Evolutionary conservation across 2,797 vertebrate genomes (phyloP).

Genomic region (Pygocentrus nattereri): DNA sequence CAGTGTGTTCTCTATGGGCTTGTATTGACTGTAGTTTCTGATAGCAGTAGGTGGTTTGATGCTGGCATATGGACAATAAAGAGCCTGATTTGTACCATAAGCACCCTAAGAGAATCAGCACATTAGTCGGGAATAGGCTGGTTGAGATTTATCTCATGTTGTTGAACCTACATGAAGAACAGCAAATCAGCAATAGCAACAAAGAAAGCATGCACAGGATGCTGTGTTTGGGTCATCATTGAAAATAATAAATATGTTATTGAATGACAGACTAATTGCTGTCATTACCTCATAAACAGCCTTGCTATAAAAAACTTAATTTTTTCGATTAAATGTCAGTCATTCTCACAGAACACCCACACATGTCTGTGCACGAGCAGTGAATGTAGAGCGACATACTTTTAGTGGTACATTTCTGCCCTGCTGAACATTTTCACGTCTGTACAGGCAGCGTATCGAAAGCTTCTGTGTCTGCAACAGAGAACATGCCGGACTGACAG

Average conservation of each 20-base stretch:
- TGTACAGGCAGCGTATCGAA: background rate
- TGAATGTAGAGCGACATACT: background rate
- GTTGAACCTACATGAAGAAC: background rate
- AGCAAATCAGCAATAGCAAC: background rate
- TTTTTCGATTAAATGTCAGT: no score
- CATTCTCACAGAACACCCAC: background rate
- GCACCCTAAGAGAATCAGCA: background rate
- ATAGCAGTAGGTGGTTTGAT: background rate
- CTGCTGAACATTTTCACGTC: background rate
- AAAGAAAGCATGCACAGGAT: background rate
- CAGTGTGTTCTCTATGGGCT: background rate
- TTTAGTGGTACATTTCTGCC: background rate
- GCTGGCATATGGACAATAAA: background rate
- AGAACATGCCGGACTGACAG: background rate
- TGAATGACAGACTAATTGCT: background rate
- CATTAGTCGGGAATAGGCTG: background rate
- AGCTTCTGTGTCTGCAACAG: background rate
- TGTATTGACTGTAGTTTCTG: background rate
- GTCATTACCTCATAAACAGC: no score
- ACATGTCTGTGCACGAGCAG: background rate
- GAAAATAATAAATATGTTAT: no score
- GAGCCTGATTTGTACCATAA: background rate
- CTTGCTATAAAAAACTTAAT: no score
- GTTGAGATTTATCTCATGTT: background rate
- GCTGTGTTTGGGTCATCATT: background rate